These are phyloP conservation scores for Paramormyrops kingsleyae DNA, from an alignment of 2,113 vertebrate genomes.

Conservation along the genomic window DNA sequence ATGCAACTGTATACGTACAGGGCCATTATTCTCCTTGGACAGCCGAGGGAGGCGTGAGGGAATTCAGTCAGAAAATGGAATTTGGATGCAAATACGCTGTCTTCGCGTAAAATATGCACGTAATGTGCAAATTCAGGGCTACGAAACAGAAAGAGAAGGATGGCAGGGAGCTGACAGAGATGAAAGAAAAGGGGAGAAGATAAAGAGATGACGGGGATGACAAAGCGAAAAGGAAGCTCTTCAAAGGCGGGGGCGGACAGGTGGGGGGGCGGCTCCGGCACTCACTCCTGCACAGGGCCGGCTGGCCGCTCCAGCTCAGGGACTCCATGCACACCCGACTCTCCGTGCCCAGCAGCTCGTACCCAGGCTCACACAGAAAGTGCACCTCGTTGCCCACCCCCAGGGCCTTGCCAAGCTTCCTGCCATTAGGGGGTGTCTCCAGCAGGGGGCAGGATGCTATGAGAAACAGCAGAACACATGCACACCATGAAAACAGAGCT, in stretches of 20 bases:
- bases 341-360: conserved; percentile 65
- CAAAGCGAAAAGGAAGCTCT: neutral
- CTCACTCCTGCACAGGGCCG: conserved; percentile 67
- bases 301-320: conserved; percentile 69
- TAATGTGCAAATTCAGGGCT: conserved; percentile 25
- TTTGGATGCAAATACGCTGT: conserved; percentile 28
- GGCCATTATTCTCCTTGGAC: conserved; percentile 17
- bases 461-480: neutral
- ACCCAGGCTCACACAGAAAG: conserved; percentile 63
- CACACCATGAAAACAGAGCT: neutral
- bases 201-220: conserved; percentile 31
- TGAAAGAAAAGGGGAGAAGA: conserved; percentile 26
- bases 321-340: conserved; percentile 62
- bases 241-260: neutral
- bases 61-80: conserved; percentile 32
- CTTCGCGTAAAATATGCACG: conserved; percentile 25
- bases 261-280: neutral
- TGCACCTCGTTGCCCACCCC: conserved; percentile 67
- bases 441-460: conserved; percentile 61
- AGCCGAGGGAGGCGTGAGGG: conserved; percentile 17
- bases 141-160: conserved; percentile 31
- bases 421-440: conserved; percentile 53
- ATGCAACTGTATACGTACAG: conserved; percentile 17
- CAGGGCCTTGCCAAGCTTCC: conserved; percentile 61
- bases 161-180: conserved; percentile 43